Evolutionary conservation across 2,888 invertebrate species (phyloP).

Genomic region (Drosophila yooni): DNA sequence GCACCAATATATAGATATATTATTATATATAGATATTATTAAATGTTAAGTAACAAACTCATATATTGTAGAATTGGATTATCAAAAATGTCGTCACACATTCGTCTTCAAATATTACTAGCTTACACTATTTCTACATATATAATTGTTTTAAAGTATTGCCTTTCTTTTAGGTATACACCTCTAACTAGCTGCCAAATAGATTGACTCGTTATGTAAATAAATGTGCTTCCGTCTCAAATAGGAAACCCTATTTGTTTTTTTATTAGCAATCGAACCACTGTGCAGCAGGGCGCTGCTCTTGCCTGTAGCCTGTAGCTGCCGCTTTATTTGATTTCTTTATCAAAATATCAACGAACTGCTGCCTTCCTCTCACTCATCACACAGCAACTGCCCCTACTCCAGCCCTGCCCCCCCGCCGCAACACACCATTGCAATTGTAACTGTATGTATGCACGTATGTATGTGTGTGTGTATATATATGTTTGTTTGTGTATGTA

Average conservation of each 20-base stretch:
- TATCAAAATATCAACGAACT: constrained; percentile 77
- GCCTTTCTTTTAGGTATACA: background rate
- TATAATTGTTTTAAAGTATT: background rate
- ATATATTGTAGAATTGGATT: background rate
- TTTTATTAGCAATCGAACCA: constrained; percentile 38
- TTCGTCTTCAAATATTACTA: background rate
- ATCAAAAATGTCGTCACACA: background rate
- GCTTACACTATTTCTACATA: background rate
- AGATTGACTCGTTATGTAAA: constrained; percentile 14
- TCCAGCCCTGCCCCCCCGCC: background rate
- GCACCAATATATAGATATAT: background rate
- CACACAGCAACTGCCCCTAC: constrained; percentile 25
- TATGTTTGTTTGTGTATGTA: constrained; percentile 31
- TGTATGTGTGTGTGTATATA: constrained; percentile 6
- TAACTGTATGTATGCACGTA: constrained; percentile 48
- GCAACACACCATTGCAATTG: constrained; percentile 40
- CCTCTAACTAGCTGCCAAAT: constrained; percentile 5
- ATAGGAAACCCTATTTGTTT: constrained; percentile 14
- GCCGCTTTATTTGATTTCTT: constrained; percentile 78
- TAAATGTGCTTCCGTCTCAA: constrained; percentile 2
- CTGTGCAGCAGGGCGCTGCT: constrained; percentile 42
- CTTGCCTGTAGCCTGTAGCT: constrained; percentile 22
- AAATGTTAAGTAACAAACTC: background rate
- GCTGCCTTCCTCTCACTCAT: constrained; percentile 47
- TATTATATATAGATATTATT: background rate